Base-by-base conservation (phyloP, 2,797 vertebrate species). In the Euphonia xanthogaster region DNA sequence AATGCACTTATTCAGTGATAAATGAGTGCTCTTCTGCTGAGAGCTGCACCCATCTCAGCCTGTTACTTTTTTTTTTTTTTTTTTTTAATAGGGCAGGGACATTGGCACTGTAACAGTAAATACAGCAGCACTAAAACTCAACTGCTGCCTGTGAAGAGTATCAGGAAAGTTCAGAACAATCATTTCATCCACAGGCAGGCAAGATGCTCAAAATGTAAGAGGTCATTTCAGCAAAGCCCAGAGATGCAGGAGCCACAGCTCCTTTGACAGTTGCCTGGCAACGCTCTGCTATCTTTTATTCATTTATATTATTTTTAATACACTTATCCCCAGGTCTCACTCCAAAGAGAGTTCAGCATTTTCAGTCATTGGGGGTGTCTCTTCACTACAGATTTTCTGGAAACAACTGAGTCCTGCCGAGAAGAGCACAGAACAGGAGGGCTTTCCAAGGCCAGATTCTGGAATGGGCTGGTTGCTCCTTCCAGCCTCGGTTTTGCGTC, bases 201-300 rank as follows among this genome's bases (percentile, higher is more conserved):
- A 71, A 83, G 42, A 88, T 44, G 82, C 54, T 88, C 16, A 2
- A 37, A 76, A 92, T n/a, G 0, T 8, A 80, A 73, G 78, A 90
- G 85, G 91, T 91, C 75, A 71, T 61, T 93, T 87, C 75, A 87
- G 72, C 68, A 86, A 90, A 93, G 50, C 24, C 51, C 66, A 62
- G 53, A 31, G 35, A 83, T 53, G 20, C 5, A 0, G 81, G 48
- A 89, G 50, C 65, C 0, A 0, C 15, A 79, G 87, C 27, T 76
- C 78, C 57, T 91, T 42, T 76, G 70, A 40, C 81, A 93, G 93
- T 63, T 96, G 87, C 65, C 68, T 77, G 48, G 91, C 81, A 94
- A 95, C 6, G 0, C 27, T 50, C 33, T 2, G 1, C 71, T 77
- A 86, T 13, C 81, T 71, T 74, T 63, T 19, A 84, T 51, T 90